Conservation (phyloP, 2,797 vertebrate genomes). For the Scyliorhinus canicula region DNA sequence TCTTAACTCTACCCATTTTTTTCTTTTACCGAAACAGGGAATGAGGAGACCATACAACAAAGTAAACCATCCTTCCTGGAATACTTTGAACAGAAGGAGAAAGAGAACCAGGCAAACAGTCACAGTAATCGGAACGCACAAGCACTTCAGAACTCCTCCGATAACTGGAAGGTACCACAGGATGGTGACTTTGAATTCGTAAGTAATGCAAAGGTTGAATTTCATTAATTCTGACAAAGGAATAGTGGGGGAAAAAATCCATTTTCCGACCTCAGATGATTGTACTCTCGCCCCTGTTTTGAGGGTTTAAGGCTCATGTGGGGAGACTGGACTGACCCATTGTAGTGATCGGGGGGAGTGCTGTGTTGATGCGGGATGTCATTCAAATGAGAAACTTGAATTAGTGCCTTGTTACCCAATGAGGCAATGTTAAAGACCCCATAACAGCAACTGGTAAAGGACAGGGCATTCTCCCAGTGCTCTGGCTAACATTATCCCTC, state of each 20-base stretch:
- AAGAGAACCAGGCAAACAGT: constrained; percentile 71
- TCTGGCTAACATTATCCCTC: background rate
- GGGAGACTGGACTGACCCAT: background rate
- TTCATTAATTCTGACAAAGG: constrained; percentile 52
- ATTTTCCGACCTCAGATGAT: constrained; percentile 48
- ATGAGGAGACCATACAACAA: constrained; percentile 75
- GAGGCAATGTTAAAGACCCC: background rate
- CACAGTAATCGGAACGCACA: constrained; percentile 61
- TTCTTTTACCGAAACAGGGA: constrained; percentile 58
- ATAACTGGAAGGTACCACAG: constrained; percentile 69
- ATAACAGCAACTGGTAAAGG: background rate
- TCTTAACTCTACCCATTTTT: background rate
- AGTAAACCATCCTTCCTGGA: constrained; percentile 86
- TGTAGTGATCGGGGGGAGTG: background rate
- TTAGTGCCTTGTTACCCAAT: background rate
- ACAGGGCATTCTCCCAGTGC: background rate
- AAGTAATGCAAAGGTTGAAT: constrained; percentile 56
- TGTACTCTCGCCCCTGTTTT: constrained; percentile 48
- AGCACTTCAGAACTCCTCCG: constrained; percentile 61
- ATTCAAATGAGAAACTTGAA: background rate
- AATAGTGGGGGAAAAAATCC: constrained; percentile 43
- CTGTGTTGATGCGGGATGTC: background rate
- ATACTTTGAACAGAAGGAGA: constrained; percentile 93
- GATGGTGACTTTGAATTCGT: constrained; percentile 86
- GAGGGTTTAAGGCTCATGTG: constrained; percentile 41